Conservation (phyloP, 2,113 vertebrate genomes). For the Oreochromis niloticus region DNA sequence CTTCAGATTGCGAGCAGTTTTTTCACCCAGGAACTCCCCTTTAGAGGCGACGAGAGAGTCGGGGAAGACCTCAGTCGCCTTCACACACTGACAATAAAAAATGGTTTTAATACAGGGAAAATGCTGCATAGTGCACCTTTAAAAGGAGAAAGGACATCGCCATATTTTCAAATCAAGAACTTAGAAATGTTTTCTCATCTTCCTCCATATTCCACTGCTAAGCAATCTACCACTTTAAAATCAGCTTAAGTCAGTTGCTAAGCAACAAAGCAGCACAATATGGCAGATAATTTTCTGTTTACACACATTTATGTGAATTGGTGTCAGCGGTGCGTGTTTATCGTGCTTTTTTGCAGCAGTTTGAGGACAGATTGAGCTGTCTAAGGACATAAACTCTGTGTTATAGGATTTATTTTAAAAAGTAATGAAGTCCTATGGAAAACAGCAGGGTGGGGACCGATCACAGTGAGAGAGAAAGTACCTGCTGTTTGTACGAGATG, state of each 20-base stretch:
- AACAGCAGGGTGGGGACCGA: not conserved
- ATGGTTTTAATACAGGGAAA: not conserved
- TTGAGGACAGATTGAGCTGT: not conserved
- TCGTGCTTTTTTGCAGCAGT: not conserved
- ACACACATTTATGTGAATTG: conserved; percentile 10
- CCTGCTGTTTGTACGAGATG: conserved; percentile 18
- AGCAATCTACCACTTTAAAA: not conserved
- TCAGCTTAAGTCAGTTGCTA: conserved; percentile 20
- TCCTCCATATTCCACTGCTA: not conserved
- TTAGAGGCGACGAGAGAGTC: not conserved
- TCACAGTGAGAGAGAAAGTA: not conserved
- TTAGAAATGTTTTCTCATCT: not conserved
- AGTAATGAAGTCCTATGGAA: not conserved
- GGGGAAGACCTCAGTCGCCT: not conserved
- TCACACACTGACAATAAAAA: not conserved
- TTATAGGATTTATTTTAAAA: not conserved
- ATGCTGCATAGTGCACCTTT: not conserved
- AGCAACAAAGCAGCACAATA: conserved; percentile 10
- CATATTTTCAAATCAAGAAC: not conserved
- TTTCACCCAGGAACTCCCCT: not conserved
- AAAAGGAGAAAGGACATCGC: not conserved
- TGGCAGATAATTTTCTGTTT: conserved; percentile 5
- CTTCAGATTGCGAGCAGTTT: not conserved
- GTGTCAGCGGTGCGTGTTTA: not conserved
- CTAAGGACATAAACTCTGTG: not conserved